These are phyloP conservation scores for Eulemur mongoz DNA, from an alignment of 2,797 vertebrate genomes.

Conservation along the genomic window DNA sequence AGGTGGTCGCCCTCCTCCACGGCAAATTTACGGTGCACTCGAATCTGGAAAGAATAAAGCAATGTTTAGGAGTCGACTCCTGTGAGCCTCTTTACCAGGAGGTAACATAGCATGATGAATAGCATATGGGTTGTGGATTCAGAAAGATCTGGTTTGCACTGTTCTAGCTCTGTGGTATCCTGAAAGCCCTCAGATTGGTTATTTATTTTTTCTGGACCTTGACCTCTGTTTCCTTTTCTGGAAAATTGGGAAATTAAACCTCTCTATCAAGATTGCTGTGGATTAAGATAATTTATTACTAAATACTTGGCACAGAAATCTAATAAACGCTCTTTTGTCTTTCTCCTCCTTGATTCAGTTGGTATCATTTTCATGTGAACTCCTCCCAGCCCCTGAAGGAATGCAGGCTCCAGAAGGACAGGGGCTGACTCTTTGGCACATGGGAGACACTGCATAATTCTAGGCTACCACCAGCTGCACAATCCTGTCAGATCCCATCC, in stretches of 20 bases:
- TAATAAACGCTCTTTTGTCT: neutral
- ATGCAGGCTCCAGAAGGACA: fast-evolving
- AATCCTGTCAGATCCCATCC: neutral
- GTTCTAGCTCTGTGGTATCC: neutral
- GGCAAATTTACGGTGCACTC: constrained; percentile 97
- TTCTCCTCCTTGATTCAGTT: neutral
- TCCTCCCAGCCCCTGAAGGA: neutral
- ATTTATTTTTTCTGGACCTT: neutral
- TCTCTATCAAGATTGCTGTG: neutral
- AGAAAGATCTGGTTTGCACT: neutral
- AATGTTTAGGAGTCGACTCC: neutral
- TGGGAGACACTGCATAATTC: too few species aligned
- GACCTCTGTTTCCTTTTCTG: neutral
- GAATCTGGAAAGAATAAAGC: constrained; percentile 86
- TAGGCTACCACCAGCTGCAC: neutral
- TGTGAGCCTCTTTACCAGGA: neutral
- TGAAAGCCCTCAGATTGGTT: neutral
- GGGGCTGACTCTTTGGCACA: too few species aligned
- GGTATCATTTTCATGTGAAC: neutral
- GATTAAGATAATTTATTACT: neutral
- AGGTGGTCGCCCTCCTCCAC: constrained; percentile 99
- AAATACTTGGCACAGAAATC: neutral
- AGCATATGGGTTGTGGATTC: neutral
- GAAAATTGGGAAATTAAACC: neutral
- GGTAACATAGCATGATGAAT: fast-evolving